phyloP scores from a whole-genome alignment of 2,113 vertebrate species.

The Ailuropoda melanoleuca region DNA sequence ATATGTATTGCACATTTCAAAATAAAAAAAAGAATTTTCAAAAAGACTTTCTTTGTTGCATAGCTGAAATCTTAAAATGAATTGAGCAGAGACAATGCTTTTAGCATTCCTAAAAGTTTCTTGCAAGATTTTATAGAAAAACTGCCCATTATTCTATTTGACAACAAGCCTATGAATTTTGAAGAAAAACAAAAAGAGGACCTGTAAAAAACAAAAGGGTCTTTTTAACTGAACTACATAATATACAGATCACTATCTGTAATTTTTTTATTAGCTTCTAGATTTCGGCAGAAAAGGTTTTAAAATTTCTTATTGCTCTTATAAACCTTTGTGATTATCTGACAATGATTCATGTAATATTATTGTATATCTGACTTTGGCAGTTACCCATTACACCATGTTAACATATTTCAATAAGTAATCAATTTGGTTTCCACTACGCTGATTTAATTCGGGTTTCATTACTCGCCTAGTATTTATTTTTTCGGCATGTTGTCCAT shows the following conservation, averaged over 20 bases:
- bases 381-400: slow-evolving; percentile 82
- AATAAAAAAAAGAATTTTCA: not conserved
- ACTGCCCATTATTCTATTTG: not conserved
- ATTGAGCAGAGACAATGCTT: not conserved
- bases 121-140: slow-evolving; percentile 24
- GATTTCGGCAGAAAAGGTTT: slow-evolving; percentile 76
- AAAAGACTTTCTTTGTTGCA: not conserved
- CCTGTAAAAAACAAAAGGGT: not conserved
- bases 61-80: not conserved
- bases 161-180: slow-evolving; percentile 27
- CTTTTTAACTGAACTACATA: slow-evolving; percentile 4
- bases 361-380: slow-evolving; percentile 82
- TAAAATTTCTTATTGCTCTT: slow-evolving; percentile 73
- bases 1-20: not conserved
- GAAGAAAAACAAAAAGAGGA: not conserved
- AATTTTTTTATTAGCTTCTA: slow-evolving; percentile 73
- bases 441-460: slow-evolving; percentile 84
- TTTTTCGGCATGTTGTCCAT: slow-evolving; percentile 83
- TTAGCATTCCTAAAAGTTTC: slow-evolving; percentile 42
- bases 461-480: slow-evolving; percentile 83
- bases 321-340: slow-evolving; percentile 62
- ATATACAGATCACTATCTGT: slow-evolving; percentile 61
- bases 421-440: slow-evolving; percentile 83
- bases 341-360: slow-evolving; percentile 85
- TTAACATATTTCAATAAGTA: slow-evolving; percentile 87